Base-by-base conservation (phyloP, 2,797 vertebrate genomes). In the Acropternis orthonyx region DNA sequence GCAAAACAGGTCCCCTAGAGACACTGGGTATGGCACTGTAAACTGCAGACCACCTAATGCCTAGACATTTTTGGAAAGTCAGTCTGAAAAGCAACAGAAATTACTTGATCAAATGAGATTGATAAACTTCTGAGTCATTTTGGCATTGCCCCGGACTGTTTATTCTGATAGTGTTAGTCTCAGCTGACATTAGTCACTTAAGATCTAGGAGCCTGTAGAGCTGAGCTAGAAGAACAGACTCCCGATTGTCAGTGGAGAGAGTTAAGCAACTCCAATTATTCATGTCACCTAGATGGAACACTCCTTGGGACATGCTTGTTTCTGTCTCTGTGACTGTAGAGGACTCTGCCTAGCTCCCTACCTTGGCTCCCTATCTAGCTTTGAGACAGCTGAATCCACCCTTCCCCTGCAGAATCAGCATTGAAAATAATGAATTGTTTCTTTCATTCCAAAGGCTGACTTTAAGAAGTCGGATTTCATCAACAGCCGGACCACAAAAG, bases 401-500 rank as follows among this genome's bases (percentile, higher is more conserved):
- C 37, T 85, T 75, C 14, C 10, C 39, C 43, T 88, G 79, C 73
- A 83, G 52, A 81, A 46, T 17, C 5, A 11, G 51, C 68, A 9
- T 30, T 48, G 51, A 58, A 72, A 12, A 54, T 97, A 86, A 91
- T 16, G 1, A 69, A 77, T 30, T 92, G 28, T 92, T 89, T 94
- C 79, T 92, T 97, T 98, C 36, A 12, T 95, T 84, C 93, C 92
- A 28, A 96, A 99, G 99, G 96, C 97, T 80, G 98, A 98, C 37
- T 99, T 98, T 84, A 99, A 97, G 97, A 99, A 99, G 97, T 51
- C 95, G 0, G 98, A 99, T 97, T 99, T 99, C 80, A 89, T 99
- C 97, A 99, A 99, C 80, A 96, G 78, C 55, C 97, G 97, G 78
- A 99, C 98, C 39, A 97, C 97, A 32, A 99, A 98, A 97, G 98